A percentile compares a stretch with the other conserved stretches of the same genome.
These are phyloP conservation scores for Cheilosia pagana DNA, from an alignment of 2,888 invertebrate genomes.

Conservation along the genomic window DNA sequence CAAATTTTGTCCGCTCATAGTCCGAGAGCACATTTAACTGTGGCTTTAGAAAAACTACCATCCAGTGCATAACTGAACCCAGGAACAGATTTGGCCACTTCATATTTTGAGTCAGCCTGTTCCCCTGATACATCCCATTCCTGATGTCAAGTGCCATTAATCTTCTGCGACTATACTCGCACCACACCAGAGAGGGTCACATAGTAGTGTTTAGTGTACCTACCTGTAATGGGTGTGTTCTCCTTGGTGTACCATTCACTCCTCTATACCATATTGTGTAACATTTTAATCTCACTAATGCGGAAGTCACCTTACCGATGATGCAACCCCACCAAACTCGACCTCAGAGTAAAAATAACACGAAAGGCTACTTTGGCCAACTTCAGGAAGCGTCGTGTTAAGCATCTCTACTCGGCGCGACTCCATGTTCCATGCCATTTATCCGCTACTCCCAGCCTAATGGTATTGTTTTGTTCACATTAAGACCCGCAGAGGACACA, in stretches of 20 bases:
- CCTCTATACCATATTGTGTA: conserved; percentile 30
- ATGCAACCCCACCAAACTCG: conserved; percentile 32
- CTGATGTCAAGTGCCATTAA: conserved; percentile 55
- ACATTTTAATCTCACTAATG: conserved; percentile 73
- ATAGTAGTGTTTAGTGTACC: no score
- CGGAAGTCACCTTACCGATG: conserved; percentile 59
- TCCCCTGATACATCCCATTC: conserved; percentile 16
- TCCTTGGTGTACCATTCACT: conserved; percentile 20
- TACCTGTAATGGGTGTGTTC: conserved; percentile 61
- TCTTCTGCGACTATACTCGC: conserved; percentile 42
- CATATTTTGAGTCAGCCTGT: background rate
- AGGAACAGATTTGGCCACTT: background rate
- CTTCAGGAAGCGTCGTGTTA: conserved; percentile 67
- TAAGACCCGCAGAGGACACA: conserved; percentile 14
- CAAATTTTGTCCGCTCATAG: no score
- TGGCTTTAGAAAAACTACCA: no score
- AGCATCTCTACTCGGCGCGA: conserved; percentile 53
- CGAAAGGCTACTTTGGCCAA: conserved; percentile 72
- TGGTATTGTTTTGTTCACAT: conserved; percentile 74
- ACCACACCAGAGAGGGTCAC: conserved; percentile 52
- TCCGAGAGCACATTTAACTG: no score
- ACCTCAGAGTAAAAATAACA: conserved; percentile 43
- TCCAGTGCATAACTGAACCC: no score
- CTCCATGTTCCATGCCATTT: conserved; percentile 57
- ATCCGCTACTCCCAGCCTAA: conserved; percentile 62